Evolutionary conservation across 2,113 vertebrate genomes (phyloP).

Genomic region (Scalopus aquaticus): DNA sequence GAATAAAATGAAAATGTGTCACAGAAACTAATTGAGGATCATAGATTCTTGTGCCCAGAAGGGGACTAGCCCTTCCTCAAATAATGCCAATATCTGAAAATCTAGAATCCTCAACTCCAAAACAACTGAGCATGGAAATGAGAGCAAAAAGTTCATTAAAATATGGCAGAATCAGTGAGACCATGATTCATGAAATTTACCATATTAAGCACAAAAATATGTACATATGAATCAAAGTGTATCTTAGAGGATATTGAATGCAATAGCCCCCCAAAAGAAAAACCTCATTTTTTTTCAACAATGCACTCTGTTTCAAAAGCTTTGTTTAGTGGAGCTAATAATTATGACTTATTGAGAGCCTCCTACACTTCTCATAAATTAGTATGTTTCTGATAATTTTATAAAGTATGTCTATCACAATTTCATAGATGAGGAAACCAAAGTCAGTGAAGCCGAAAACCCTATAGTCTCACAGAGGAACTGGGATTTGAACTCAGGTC

Average conservation of each 20-base stretch:
- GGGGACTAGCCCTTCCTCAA: neutral
- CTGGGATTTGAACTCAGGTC: neutral
- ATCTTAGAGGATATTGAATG: neutral
- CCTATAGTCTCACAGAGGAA: neutral
- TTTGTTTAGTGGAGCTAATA: neutral
- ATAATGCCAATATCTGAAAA: neutral
- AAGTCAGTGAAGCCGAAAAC: neutral
- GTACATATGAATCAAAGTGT: neutral
- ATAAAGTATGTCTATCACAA: neutral
- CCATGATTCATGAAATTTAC: neutral
- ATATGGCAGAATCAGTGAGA: neutral
- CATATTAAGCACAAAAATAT: neutral
- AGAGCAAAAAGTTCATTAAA: neutral
- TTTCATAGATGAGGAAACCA: neutral
- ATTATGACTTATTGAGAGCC: neutral
- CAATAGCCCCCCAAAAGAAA: neutral
- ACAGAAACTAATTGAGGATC: neutral
- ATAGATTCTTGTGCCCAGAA: neutral
- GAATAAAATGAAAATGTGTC: neutral
- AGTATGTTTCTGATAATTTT: neutral
- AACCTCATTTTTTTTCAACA: neutral
- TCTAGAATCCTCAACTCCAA: neutral
- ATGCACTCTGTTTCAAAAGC: neutral
- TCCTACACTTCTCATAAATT: neutral
- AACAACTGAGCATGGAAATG: neutral